phyloP scores from a whole-genome alignment of 2,888 invertebrate species.

The Phengaris arion region DNA sequence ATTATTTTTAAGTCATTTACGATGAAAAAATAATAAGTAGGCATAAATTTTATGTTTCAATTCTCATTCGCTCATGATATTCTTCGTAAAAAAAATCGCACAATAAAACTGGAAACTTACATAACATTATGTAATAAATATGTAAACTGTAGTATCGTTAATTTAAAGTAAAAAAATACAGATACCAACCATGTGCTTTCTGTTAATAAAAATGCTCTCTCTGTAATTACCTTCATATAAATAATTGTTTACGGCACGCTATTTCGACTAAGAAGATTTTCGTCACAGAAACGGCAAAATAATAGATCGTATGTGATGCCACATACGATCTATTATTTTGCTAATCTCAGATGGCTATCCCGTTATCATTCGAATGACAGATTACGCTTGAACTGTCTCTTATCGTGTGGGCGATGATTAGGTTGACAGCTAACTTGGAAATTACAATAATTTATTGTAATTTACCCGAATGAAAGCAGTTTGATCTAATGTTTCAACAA shows the following conservation, averaged over 20 bases:
- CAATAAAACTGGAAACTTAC: neutral
- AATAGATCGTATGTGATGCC: no score
- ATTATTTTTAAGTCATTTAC: no score
- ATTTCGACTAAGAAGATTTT: neutral
- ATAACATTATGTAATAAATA: neutral
- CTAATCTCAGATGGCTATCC: conserved; percentile 8
- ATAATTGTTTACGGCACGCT: conserved; percentile 15
- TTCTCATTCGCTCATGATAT: neutral
- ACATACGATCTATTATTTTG: conserved; percentile 8
- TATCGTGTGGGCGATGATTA: neutral
- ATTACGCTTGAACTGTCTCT: neutral
- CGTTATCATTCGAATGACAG: neutral
- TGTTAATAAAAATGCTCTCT: conserved; percentile 23
- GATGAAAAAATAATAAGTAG: no score
- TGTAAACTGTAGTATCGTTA: neutral
- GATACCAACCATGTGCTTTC: conserved; percentile 25
- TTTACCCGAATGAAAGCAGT: conserved; percentile 2
- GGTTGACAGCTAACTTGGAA: conserved; percentile 3
- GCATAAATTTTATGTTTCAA: neutral
- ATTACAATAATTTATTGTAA: conserved; percentile 19
- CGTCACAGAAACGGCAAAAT: neutral
- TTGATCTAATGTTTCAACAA: conserved; percentile 1
- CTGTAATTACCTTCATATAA: conserved; percentile 13
- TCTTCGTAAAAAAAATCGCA: neutral
- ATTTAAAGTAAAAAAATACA: neutral